A percentile compares a stretch with the other conserved stretches of the same genome.
Evolutionary conservation across 2,113 vertebrate genomes (phyloP).

Genomic region (Lepidothrix coronata): DNA sequence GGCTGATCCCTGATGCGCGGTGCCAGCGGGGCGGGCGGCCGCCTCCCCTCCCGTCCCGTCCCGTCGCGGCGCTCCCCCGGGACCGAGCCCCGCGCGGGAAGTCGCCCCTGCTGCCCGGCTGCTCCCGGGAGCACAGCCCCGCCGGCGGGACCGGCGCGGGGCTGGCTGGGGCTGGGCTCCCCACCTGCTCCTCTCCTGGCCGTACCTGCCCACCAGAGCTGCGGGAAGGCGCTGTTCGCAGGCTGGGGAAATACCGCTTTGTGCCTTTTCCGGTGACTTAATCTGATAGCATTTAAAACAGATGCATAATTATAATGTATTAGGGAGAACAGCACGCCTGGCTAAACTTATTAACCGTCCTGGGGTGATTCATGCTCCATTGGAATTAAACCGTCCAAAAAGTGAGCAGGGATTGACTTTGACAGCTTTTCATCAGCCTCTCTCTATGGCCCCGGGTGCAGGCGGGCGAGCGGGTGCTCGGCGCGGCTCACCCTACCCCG

Average conservation of each 20-base stretch:
- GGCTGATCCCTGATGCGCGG: not conserved
- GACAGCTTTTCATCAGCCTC: conserved; percentile 72
- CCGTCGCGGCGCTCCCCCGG: not conserved
- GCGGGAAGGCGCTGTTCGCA: conserved; percentile 47
- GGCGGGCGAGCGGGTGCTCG: not conserved
- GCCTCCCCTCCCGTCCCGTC: not conserved
- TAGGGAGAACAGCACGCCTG: conserved; percentile 71
- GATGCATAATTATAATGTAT: conserved; percentile 81
- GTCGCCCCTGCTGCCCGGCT: not conserved
- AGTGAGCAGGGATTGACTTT: conserved; percentile 76
- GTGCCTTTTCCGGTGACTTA: conserved; percentile 72
- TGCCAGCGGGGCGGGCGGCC: not conserved
- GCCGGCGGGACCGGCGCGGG: not conserved
- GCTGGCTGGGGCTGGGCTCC: not conserved
- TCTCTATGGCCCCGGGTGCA: not conserved
- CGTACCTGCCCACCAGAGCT: conserved; percentile 47
- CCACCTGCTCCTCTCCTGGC: conserved; percentile 15
- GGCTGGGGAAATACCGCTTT: conserved; percentile 55
- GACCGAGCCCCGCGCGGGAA: not conserved
- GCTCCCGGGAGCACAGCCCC: not conserved
- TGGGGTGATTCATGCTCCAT: conserved; percentile 75
- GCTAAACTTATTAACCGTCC: conserved; percentile 77
- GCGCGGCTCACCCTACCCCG: not conserved
- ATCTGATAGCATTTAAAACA: conserved; percentile 74
- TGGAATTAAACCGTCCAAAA: conserved; percentile 79